Percentiles rank a stretch among this genome's conserved stretches.
Evolutionary conservation across 2,113 vertebrate genomes (phyloP).

Genomic region (Rutilus rutilus): DNA sequence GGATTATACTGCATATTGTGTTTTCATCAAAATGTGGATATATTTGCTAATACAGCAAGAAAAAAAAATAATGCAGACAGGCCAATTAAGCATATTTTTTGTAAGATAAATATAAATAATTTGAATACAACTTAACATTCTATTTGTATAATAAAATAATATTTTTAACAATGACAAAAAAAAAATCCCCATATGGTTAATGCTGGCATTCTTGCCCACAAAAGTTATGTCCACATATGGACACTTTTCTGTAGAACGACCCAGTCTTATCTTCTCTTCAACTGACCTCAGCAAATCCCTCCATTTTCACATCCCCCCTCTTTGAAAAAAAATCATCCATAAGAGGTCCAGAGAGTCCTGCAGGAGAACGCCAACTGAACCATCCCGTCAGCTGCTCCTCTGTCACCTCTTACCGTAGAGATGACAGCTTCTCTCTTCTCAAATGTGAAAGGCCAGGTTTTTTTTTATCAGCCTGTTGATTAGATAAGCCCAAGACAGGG

Average conservation of each 20-base stretch:
- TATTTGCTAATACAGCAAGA: no score
- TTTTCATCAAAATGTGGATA: no score
- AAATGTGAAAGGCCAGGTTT: conserved; percentile 29
- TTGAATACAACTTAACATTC: no score
- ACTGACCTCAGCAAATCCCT: conserved; percentile 1
- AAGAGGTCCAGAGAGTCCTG: conserved; percentile 75
- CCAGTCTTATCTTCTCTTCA: background rate
- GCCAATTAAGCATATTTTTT: no score
- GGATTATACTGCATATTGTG: no score
- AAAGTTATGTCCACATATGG: background rate
- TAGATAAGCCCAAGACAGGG: conserved; percentile 31
- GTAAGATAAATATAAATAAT: no score
- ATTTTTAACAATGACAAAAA: no score
- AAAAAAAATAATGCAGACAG: no score
- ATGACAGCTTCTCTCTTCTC: conserved; percentile 21
- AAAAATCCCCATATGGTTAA: background rate
- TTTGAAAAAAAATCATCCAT: conserved; percentile 6
- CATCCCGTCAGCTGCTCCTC: background rate
- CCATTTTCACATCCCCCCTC: conserved; percentile 12
- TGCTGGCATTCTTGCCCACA: background rate
- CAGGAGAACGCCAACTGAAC: background rate
- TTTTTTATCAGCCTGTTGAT: conserved; percentile 30
- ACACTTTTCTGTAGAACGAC: background rate
- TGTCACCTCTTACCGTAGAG: background rate
- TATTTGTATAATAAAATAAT: no score